A percentile compares a stretch with the other conserved stretches of the same genome.
Evolutionary conservation across 2,797 vertebrate species (phyloP).

Genomic region (Dendrocincla tyrannina): DNA sequence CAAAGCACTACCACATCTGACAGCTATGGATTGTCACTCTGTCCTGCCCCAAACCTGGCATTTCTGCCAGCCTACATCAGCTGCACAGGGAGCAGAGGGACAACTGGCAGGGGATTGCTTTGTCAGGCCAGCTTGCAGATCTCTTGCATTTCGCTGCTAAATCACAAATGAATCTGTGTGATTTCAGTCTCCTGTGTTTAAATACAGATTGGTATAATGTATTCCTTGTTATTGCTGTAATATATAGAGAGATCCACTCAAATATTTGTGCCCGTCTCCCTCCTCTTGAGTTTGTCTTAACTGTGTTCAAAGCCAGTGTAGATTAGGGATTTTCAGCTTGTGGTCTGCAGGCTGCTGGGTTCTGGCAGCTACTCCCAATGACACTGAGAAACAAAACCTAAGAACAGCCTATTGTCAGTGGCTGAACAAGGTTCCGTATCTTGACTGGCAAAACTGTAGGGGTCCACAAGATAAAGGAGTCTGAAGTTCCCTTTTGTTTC

Average conservation of each 20-base stretch:
- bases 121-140: background rate
- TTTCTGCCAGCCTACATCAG: background rate
- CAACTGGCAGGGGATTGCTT: background rate
- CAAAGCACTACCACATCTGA: background rate
- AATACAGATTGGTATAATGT: background rate
- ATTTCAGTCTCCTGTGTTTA: background rate
- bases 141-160: background rate
- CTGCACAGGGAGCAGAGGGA: background rate
- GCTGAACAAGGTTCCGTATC: background rate
- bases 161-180: background rate
- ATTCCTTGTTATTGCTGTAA: background rate
- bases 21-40: background rate
- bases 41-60: background rate
- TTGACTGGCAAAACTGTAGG: background rate
- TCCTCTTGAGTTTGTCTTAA: background rate
- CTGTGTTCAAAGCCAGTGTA: background rate
- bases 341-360: background rate
- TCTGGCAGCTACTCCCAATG: background rate
- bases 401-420: background rate
- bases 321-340: background rate
- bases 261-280: background rate
- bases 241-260: background rate
- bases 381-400: background rate
- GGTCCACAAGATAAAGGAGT: background rate
- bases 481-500: background rate